These are phyloP conservation scores for Epizoanthus stellaris DNA, from an alignment of 92 coral and sea anemone species.

Conservation along the genomic window DNA sequence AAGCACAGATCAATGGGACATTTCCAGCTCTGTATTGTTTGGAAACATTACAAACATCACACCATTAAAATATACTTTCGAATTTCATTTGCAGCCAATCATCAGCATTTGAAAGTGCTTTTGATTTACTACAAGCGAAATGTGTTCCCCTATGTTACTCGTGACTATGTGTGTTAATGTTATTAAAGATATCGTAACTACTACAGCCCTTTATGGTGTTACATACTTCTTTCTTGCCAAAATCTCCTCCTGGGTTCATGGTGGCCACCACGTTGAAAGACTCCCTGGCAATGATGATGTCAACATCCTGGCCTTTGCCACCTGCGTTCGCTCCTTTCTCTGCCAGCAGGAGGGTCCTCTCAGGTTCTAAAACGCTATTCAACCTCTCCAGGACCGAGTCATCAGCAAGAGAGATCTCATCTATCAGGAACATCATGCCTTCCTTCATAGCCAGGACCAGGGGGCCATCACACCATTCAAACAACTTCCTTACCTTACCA, in stretches of 20 bases:
- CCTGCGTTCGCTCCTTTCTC: slow-evolving; percentile 84
- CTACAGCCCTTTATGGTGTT: too few relatives aligned
- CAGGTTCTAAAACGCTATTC: slow-evolving; percentile 97
- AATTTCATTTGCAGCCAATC: too few relatives aligned
- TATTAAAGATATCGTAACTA: too few relatives aligned
- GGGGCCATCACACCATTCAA: slow-evolving; percentile 99
- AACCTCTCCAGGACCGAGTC: slow-evolving; percentile 97
- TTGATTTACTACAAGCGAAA: too few relatives aligned
- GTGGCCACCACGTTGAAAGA: slow-evolving; percentile 87
- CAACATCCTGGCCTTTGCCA: slow-evolving; percentile 68
- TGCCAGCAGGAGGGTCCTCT: slow-evolving; percentile 93
- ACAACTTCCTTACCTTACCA: slow-evolving; percentile 76
- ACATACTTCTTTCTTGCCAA: slow-evolving; percentile 96
- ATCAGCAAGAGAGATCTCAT: slow-evolving; percentile 97
- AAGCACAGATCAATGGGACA: too few relatives aligned
- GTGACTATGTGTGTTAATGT: too few relatives aligned
- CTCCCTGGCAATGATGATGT: slow-evolving; percentile 75
- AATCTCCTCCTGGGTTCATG: slow-evolving; percentile 99
- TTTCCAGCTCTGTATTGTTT: too few relatives aligned
- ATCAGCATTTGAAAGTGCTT: too few relatives aligned
- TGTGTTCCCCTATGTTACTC: too few relatives aligned
- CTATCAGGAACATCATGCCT: slow-evolving; percentile 90
- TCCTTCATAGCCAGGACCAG: slow-evolving; percentile 91
- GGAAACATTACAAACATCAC: too few relatives aligned
- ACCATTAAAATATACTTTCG: too few relatives aligned